Base-by-base conservation (phyloP, 2,888 invertebrate genomes). In the Netelia fuscicornis region DNA sequence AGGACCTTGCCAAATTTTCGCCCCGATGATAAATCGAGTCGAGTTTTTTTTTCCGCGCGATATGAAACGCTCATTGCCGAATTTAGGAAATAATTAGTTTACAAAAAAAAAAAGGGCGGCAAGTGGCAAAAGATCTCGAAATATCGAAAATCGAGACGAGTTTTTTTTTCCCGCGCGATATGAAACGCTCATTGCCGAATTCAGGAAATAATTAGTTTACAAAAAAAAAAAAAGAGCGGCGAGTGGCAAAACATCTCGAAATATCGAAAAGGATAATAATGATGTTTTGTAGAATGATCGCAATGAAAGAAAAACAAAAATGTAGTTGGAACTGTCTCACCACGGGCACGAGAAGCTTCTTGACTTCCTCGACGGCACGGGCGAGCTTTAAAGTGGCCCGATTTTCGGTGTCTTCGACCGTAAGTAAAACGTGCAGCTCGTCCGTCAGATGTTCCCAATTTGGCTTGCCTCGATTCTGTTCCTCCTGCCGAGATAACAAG, bases 371-470 rank as follows among this genome's bases (percentile, higher is more conserved):
- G 64, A 99, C 98, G 68, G 99, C 99, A 92, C 99, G 96, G 91
- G 97, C 97, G 91, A 99, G 95, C 95, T 99, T 99, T 87, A 99
- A 95, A 94, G 98, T 97, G 88, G 99, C 98, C 93, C 99, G 96
- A 95, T 99, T 99, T 94, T 98, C 98, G 87, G 99, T 98, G 94
- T 99, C 99, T 95, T 99, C 99, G 42, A 99, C 99, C 89, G 99
- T 99, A 91, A 99, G 97, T 90, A 99, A 95, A 87, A 99, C 99
- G 94, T 99, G 99, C 81, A 99, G 96, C 92, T 99, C 99, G 94
- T 99, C 99, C 91, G 98, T 98, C 93, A 99, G 95, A 94, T 99
- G 99, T 94, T 99, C 99, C 99, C 99, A 99, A 95, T 99, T 99
- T 88, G 99, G 99, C 95, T 99, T 99, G 89, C 99, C 99, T 94